These are phyloP conservation scores for Thamnophis elegans DNA, from an alignment of 2,797 vertebrate genomes.

Conservation along the genomic window DNA sequence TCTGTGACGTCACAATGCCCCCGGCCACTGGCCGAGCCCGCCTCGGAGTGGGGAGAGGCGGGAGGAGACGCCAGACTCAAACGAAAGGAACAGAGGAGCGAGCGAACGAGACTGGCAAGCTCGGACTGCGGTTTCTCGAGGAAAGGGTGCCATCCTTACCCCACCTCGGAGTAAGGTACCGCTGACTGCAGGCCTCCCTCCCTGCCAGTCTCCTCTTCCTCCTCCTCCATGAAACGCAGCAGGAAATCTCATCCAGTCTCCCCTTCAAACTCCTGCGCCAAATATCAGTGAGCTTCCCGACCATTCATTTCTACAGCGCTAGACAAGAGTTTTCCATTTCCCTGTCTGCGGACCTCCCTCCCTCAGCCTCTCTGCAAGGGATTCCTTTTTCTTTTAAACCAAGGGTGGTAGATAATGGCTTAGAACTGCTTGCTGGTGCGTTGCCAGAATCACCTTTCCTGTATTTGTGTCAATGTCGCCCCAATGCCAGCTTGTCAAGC, in stretches of 20 bases:
- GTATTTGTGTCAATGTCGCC: background rate
- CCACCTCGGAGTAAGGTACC: background rate
- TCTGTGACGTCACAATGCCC: constrained; percentile 25
- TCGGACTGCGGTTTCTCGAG: background rate
- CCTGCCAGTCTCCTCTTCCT: background rate
- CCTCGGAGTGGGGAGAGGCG: background rate
- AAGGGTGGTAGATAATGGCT: background rate
- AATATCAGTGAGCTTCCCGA: background rate
- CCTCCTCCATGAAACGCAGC: background rate
- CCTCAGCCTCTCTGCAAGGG: background rate
- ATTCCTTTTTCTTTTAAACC: background rate
- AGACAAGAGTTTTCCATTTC: background rate
- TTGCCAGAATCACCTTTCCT: too few relatives aligned
- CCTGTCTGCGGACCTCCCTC: background rate
- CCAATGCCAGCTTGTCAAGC: background rate
- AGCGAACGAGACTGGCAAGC: background rate
- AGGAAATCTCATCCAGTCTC: background rate
- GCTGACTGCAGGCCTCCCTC: background rate
- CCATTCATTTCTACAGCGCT: background rate
- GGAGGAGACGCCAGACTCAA: background rate
- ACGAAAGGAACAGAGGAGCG: background rate
- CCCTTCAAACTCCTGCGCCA: background rate
- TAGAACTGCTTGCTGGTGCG: background rate
- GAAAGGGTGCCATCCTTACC: background rate
- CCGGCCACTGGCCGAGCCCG: constrained; percentile 15